Percentiles rank a stretch among this genome's conserved stretches.
These are phyloP conservation scores for Elaphurus davidianus DNA, from an alignment of 2,113 vertebrate genomes.

Conservation along the genomic window DNA sequence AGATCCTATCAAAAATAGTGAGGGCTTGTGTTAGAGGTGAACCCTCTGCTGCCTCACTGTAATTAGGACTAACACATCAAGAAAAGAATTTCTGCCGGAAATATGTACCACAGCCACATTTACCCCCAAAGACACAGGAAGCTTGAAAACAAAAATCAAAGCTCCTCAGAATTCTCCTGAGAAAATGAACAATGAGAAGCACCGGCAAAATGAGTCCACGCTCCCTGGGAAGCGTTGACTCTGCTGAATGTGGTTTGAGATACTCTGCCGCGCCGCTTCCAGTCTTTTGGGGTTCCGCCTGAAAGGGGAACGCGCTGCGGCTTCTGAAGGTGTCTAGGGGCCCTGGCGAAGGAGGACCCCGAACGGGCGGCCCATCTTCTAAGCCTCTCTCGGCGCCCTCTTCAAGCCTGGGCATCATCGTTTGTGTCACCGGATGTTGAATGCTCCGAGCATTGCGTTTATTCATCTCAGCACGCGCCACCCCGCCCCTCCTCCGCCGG, in stretches of 20 bases:
- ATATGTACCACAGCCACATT: background rate
- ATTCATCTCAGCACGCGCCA: background rate
- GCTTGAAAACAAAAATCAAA: constrained; percentile 6
- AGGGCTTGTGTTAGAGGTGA: constrained; percentile 23
- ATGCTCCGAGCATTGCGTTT: background rate
- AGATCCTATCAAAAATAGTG: constrained; percentile 63
- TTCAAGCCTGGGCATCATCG: background rate
- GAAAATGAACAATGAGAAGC: background rate
- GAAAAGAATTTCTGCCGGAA: constrained; percentile 65
- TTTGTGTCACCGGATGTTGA: background rate
- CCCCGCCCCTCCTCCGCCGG: background rate
- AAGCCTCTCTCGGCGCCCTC: background rate
- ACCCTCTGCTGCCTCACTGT: constrained; percentile 53
- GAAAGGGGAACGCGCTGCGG: background rate
- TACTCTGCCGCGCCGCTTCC: fast-evolving
- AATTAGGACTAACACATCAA: constrained; percentile 56
- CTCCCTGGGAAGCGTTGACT: background rate
- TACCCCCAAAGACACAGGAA: background rate
- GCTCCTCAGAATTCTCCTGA: background rate
- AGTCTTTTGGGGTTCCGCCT: background rate
- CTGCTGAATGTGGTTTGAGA: background rate
- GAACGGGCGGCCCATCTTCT: background rate
- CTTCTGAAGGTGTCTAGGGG: background rate
- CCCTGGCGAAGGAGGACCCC: background rate
- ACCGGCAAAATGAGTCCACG: background rate